These are phyloP conservation scores for Eubucco bourcierii DNA, from an alignment of 2,113 vertebrate species.

Conservation along the genomic window DNA sequence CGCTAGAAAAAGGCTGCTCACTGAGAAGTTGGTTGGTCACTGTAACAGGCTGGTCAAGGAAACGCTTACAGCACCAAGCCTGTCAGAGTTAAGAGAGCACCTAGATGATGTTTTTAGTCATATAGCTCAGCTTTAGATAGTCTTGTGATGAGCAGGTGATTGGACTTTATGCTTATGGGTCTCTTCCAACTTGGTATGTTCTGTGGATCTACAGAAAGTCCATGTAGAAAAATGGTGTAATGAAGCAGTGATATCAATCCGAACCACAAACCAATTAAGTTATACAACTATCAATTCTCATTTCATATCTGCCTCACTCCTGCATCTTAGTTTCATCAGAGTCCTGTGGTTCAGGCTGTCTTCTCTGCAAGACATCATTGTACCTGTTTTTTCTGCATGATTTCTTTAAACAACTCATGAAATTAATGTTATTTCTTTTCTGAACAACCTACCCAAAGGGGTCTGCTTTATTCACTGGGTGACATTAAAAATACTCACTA, in stretches of 20 bases:
- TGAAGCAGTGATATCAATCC: neutral
- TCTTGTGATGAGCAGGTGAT: too few relatives aligned
- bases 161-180: too few relatives aligned
- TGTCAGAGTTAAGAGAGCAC: too few relatives aligned
- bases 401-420: neutral
- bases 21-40: neutral
- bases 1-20: neutral
- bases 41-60: neutral
- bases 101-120: too few relatives aligned
- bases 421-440: neutral
- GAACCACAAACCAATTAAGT: neutral
- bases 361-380: neutral
- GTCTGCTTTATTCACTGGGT: neutral
- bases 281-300: neutral
- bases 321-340: neutral
- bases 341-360: neutral
- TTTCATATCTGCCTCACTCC: neutral
- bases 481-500: neutral
- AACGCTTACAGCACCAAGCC: neutral
- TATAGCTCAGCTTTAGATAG: too few relatives aligned
- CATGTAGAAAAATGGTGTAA: neutral
- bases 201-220: neutral
- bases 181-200: neutral
- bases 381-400: neutral
- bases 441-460: neutral